phyloP scores from a whole-genome alignment of 2,888 invertebrate genomes.

The Mechanitis mazaeus region DNA sequence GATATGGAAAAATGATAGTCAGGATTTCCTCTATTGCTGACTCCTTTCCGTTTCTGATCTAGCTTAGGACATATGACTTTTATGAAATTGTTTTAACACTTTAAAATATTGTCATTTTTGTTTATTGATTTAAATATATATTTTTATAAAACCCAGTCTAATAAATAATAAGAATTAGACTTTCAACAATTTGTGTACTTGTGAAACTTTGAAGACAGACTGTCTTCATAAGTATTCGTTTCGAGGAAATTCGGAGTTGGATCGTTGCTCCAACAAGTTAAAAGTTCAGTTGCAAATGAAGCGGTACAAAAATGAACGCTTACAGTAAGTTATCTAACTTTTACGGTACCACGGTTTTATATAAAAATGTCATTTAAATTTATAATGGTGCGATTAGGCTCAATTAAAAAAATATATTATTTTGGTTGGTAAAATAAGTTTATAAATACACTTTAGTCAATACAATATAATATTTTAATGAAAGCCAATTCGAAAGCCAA shows the following conservation, averaged over 20 bases:
- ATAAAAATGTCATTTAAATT: too few relatives aligned
- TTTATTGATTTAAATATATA: neutral
- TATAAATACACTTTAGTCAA: too few relatives aligned
- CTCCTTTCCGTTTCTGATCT: constrained; percentile 67
- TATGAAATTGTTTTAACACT: neutral
- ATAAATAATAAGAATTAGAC: constrained; percentile 10
- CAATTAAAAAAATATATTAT: too few relatives aligned
- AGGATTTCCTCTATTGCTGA: constrained; percentile 64
- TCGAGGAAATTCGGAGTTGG: constrained; percentile 49
- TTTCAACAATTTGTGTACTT: constrained; percentile 36
- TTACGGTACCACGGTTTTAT: neutral
- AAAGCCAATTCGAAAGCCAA: too few relatives aligned
- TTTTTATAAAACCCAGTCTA: neutral
- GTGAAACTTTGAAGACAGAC: constrained; percentile 42
- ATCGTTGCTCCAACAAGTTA: constrained; percentile 57
- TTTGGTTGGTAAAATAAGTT: too few relatives aligned
- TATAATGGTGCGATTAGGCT: too few relatives aligned
- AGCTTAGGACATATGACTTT: constrained; percentile 6
- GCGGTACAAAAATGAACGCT: constrained; percentile 61
- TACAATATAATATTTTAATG: too few relatives aligned
- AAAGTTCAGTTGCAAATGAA: constrained; percentile 65
- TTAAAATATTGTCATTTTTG: neutral
- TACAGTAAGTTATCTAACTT: constrained; percentile 32
- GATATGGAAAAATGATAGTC: constrained; percentile 23
- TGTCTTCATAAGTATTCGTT: constrained; percentile 48